These are phyloP conservation scores for Platycnemis pennipes DNA, from an alignment of 2,888 invertebrate species.

Conservation along the genomic window DNA sequence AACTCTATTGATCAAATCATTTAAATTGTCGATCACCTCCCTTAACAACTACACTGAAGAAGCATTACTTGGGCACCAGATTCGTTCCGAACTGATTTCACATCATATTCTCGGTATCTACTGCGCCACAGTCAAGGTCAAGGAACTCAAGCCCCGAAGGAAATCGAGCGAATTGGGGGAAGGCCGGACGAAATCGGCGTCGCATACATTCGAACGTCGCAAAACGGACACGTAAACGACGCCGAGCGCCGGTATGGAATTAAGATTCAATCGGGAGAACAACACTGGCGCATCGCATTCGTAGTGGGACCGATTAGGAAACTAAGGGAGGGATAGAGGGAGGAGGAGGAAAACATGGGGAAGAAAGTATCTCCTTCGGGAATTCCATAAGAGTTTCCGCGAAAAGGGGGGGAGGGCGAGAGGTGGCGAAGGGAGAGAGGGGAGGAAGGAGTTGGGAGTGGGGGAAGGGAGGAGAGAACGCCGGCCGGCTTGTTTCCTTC, in stretches of 20 bases:
- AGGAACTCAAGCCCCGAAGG: neutral
- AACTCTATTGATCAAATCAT: no score
- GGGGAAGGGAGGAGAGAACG: neutral
- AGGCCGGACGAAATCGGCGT: neutral
- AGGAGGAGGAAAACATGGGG: no score
- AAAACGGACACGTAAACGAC: neutral
- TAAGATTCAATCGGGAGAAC: neutral
- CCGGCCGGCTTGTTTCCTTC: conserved; percentile 31
- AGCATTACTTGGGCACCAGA: neutral
- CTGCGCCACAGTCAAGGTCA: neutral
- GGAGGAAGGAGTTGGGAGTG: neutral
- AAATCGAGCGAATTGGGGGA: neutral
- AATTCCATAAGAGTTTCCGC: neutral
- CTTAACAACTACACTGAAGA: neutral
- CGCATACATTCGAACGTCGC: neutral
- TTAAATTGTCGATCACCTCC: no score
- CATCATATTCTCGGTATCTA: neutral
- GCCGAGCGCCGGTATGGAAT: neutral
- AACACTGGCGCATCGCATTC: neutral
- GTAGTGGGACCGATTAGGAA: neutral
- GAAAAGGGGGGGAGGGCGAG: neutral
- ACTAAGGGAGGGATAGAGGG: no score
- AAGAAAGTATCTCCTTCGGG: neutral
- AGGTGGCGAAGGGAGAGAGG: neutral
- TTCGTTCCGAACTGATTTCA: neutral